Base-by-base conservation (phyloP, 2,888 invertebrate genomes). In the Paralinhomoeus sp. region DNA sequence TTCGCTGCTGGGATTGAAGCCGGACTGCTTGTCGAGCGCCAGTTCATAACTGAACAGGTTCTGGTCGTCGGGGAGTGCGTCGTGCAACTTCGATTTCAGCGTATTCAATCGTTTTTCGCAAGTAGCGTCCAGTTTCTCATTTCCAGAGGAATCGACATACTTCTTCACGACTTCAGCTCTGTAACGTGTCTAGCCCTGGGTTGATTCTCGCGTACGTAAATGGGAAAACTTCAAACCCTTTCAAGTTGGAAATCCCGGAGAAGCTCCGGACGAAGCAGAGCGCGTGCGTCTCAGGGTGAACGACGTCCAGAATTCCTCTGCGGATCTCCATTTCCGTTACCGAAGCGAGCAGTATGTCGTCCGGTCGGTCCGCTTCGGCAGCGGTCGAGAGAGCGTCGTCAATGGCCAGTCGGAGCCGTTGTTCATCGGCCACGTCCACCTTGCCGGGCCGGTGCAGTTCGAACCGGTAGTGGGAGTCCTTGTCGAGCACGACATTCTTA, bases 401-500 rank as follows among this genome's bases (percentile, higher is more conserved):
- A 35, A 35, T 35, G 5, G 27, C 27, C 7, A 9, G 7, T 27
- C 27, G 27, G 7, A 27, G 27, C 27, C 5, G 27, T 27, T 27
- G 27, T 12, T 5, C 27, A 5, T 27, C 7, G 7, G 27, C 27
- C 27, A 12, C 12, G 27, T 12, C 27, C 27, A 27, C 12, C 27
- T 5, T 27, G 27, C 27, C 27, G 27, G 27, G 5, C 12, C 27
- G 7, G 12, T 9, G 27, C 5, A 5, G 27, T 5, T 9, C 27
- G 27, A 27, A 12, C 5, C 27, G 27, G 27, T 27, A 27, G 27
- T 9, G 7, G 12, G 27, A 77, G 0, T 85, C 80, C 0, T 89
- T 17, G 35, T 15, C 35, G 35, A 18, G 91, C 0, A 89, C 87
- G 0, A 84, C 82, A 61, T 91, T 91, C 48, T 80, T 78, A 61